Evolutionary conservation across 2,797 vertebrate species (phyloP).

Genomic region (Euphonia xanthogaster): DNA sequence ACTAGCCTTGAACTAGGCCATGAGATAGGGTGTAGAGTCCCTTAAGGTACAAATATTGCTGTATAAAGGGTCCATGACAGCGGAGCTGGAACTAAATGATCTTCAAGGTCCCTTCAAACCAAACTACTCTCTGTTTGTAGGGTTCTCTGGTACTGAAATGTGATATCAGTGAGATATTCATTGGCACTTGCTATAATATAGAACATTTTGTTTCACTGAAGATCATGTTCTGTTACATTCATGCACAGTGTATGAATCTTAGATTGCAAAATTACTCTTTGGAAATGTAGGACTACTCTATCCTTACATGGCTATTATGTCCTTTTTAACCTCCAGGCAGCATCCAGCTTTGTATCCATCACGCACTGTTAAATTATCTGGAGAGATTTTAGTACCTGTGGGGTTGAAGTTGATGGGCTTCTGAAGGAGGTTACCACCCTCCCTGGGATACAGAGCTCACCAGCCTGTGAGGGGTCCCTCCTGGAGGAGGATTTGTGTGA

Average conservation of each 20-base stretch:
- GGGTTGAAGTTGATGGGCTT: not conserved
- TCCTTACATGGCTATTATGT: not conserved
- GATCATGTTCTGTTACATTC: not conserved
- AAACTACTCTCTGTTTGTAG: not conserved
- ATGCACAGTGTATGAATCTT: not conserved
- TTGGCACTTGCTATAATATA: not conserved
- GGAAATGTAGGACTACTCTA: not conserved
- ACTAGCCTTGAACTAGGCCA: not conserved
- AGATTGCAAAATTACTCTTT: not conserved
- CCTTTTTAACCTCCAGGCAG: not conserved
- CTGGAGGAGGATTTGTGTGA: not conserved
- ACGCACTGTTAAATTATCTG: not conserved
- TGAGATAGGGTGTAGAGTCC: not conserved
- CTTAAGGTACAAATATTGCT: not conserved
- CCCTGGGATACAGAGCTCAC: not conserved
- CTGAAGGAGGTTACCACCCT: not conserved
- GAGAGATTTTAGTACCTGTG: not conserved
- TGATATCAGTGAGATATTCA: not conserved
- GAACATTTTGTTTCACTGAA: not conserved
- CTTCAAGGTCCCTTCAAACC: not conserved
- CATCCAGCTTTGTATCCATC: not conserved
- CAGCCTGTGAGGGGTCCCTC: not conserved
- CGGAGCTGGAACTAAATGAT: not conserved
- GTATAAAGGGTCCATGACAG: not conserved
- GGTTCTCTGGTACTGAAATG: not conserved